phyloP scores from a whole-genome alignment of 2,797 vertebrate genomes.

The Lateolabrax maculatus region DNA sequence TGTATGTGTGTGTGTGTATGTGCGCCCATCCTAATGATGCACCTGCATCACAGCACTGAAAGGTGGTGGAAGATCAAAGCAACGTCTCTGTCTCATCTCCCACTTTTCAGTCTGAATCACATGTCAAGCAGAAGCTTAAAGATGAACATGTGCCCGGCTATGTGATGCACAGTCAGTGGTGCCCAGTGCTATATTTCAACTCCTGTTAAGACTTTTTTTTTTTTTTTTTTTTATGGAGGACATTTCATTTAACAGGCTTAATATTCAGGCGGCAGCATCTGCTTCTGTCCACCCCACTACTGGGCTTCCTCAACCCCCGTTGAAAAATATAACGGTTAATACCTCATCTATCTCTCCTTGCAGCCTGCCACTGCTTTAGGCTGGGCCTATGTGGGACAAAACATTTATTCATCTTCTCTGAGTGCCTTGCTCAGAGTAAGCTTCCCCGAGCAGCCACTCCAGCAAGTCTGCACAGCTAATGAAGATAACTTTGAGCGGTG shows the following conservation, averaged over 20 bases:
- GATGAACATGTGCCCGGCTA: constrained; percentile 33
- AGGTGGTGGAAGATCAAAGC: constrained; percentile 50
- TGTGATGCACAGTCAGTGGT: constrained; percentile 48
- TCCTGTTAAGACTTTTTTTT: constrained; percentile 64
- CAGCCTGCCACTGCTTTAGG: constrained; percentile 72
- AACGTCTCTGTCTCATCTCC: constrained; percentile 33
- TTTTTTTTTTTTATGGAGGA: constrained; percentile 37
- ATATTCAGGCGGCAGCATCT: constrained; percentile 74
- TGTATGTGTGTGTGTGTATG: no score
- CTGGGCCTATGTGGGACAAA: constrained; percentile 79
- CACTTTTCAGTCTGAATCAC: constrained; percentile 44
- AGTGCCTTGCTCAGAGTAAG: constrained; percentile 76
- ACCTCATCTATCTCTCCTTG: constrained; percentile 78
- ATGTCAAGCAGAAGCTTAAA: constrained; percentile 31
- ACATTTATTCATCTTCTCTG: constrained; percentile 81
- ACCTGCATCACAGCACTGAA: constrained; percentile 49
- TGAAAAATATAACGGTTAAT: constrained; percentile 80
- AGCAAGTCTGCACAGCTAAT: constrained; percentile 74
- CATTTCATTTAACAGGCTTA: constrained; percentile 77
- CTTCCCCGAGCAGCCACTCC: constrained; percentile 73
- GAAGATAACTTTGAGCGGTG: constrained; percentile 80
- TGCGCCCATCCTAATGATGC: constrained; percentile 42
- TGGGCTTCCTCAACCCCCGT: constrained; percentile 54
- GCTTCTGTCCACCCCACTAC: constrained; percentile 72
- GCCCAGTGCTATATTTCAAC: constrained; percentile 65